A percentile compares a stretch with the other conserved stretches of the same genome.
Conservation (phyloP, 2,797 vertebrate species). For the Cheracebus regulus region DNA sequence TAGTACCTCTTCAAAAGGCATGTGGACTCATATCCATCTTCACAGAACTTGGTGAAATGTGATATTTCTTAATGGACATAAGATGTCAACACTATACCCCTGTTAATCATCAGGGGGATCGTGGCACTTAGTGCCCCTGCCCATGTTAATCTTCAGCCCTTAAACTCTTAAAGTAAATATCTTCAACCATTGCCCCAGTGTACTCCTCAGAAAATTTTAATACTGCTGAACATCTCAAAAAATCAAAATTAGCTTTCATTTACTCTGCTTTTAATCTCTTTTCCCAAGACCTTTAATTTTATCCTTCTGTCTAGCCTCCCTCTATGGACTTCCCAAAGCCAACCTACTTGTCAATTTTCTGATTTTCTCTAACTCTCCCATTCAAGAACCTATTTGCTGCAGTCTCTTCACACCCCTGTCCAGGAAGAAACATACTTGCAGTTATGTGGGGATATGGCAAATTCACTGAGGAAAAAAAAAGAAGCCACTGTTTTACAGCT, state of each 20-base stretch:
- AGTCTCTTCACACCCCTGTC: background rate
- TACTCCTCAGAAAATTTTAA: background rate
- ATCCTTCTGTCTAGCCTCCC: background rate
- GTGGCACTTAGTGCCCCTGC: fast-evolving
- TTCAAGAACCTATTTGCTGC: background rate
- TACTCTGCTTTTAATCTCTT: background rate
- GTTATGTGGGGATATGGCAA: background rate
- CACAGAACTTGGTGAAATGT: background rate
- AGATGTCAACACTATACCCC: background rate
- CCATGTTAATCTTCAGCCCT: background rate
- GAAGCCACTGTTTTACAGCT: background rate
- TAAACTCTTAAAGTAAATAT: background rate
- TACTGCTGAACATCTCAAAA: background rate
- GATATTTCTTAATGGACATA: background rate
- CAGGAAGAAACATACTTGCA: background rate
- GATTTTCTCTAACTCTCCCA: background rate
- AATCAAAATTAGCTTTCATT: slow-evolving; percentile 23
- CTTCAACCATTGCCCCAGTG: background rate
- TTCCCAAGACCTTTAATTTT: background rate
- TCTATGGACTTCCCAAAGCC: background rate
- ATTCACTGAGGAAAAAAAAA: background rate
- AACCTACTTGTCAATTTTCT: background rate
- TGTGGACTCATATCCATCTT: background rate
- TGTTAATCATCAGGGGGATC: background rate
- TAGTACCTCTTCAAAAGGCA: background rate